Conservation (phyloP, 2,888 invertebrate species). For the Doris montereyensis region DNA sequence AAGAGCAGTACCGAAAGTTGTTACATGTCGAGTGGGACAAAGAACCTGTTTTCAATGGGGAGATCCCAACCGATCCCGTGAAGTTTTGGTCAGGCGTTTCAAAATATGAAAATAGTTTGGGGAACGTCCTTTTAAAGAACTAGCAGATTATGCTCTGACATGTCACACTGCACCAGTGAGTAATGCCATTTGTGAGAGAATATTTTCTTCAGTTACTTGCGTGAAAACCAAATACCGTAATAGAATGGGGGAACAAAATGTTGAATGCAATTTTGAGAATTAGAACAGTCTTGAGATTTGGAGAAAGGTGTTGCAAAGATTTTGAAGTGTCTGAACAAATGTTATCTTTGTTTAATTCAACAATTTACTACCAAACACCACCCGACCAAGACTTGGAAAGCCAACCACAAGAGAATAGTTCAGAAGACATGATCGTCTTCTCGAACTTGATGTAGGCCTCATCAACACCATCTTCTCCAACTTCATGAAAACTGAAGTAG, state of each 20-base stretch:
- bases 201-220: neutral
- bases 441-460: constrained; percentile 17
- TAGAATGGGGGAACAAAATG: constrained; percentile 1
- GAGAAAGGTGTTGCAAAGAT: neutral
- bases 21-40: neutral
- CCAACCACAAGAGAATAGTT: neutral
- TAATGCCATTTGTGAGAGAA: neutral
- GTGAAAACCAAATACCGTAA: neutral
- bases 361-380: neutral
- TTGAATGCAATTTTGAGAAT: neutral
- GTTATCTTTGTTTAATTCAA: neutral
- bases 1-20: neutral
- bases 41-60: neutral
- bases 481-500: constrained; percentile 4
- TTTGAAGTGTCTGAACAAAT: neutral
- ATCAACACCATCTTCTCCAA: constrained; percentile 16
- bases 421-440: neutral
- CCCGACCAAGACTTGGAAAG: neutral
- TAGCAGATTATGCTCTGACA: neutral
- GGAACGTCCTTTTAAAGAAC: neutral
- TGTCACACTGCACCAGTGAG: neutral
- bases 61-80: neutral
- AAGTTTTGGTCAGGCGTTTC: neutral
- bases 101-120: neutral
- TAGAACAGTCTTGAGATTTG: neutral